Evolutionary conservation across 2,888 invertebrate genomes (phyloP).

Genomic region (Ferrisia virgata): DNA sequence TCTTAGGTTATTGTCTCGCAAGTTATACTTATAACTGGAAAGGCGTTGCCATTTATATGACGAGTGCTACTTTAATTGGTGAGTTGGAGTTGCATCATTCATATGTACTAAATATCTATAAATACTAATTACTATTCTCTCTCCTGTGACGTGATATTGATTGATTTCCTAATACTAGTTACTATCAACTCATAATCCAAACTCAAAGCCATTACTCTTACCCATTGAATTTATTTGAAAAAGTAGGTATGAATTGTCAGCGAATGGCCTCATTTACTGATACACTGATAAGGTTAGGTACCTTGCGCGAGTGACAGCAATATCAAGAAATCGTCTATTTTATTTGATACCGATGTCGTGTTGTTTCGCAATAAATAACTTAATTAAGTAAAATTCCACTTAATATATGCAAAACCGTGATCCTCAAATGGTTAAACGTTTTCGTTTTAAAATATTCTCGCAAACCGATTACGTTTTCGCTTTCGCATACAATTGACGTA

Average conservation of each 20-base stretch:
- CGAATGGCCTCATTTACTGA: background rate
- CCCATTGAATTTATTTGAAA: background rate
- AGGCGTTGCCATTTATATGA: conserved; percentile 94
- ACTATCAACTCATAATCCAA: background rate
- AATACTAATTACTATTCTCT: too few relatives aligned
- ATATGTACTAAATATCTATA: too few relatives aligned
- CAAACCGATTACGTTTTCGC: background rate
- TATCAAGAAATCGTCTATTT: background rate
- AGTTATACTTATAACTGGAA: conserved; percentile 53
- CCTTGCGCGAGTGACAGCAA: background rate
- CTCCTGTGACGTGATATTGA: too few relatives aligned
- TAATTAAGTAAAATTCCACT: background rate
- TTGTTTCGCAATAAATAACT: background rate
- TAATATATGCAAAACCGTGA: background rate
- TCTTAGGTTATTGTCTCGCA: conserved; percentile 3
- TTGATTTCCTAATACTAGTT: background rate
- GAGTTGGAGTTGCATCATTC: background rate
- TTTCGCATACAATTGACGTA: background rate
- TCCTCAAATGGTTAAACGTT: background rate
- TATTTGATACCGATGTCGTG: background rate
- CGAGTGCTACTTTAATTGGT: conserved; percentile 63
- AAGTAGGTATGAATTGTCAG: too few relatives aligned
- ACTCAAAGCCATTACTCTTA: too few relatives aligned
- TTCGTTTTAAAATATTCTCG: background rate
- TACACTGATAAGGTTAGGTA: background rate